Conservation (phyloP, 1,140 invertebrate species). For the Dufourea novaeangliae region DNA sequence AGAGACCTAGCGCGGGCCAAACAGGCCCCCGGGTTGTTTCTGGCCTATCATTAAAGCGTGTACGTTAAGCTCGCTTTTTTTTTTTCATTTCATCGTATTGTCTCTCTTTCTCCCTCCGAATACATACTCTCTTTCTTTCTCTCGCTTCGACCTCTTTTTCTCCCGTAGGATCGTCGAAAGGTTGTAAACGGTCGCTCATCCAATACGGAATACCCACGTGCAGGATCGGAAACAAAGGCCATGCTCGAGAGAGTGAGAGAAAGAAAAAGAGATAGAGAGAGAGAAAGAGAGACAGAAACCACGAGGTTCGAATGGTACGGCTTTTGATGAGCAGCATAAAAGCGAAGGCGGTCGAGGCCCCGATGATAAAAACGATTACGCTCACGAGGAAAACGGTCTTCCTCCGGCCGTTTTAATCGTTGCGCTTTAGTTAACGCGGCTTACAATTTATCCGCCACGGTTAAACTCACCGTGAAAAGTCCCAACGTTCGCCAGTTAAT, state of each 20-base stretch:
- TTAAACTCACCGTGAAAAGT: constrained; percentile 13
- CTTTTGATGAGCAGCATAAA: constrained; percentile 61
- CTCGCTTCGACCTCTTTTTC: background rate
- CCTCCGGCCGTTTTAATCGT: constrained; percentile 44
- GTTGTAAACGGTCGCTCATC: constrained; percentile 63
- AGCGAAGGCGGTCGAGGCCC: constrained; percentile 27
- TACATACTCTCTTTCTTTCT: background rate
- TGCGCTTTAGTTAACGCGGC: constrained; percentile 11
- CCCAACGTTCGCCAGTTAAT: background rate
- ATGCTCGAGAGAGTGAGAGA: background rate
- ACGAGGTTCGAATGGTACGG: constrained; percentile 36
- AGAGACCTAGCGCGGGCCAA: constrained; percentile 42
- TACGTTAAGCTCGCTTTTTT: constrained; percentile 67
- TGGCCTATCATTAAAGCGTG: constrained; percentile 66
- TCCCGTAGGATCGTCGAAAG: constrained; percentile 45
- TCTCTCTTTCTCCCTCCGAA: too few species aligned
- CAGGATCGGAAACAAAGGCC: constrained; percentile 60
- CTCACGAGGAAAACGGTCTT: constrained; percentile 8
- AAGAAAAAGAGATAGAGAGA: background rate
- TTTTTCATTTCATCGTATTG: constrained; percentile 56
- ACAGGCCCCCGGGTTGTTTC: constrained; percentile 58
- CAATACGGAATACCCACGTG: constrained; percentile 58
- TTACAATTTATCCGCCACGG: background rate
- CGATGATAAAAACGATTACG: constrained; percentile 53
- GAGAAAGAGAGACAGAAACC: background rate